These are phyloP conservation scores for Sogatella furcifera DNA, from an alignment of 1,140 invertebrate genomes.

Conservation along the genomic window DNA sequence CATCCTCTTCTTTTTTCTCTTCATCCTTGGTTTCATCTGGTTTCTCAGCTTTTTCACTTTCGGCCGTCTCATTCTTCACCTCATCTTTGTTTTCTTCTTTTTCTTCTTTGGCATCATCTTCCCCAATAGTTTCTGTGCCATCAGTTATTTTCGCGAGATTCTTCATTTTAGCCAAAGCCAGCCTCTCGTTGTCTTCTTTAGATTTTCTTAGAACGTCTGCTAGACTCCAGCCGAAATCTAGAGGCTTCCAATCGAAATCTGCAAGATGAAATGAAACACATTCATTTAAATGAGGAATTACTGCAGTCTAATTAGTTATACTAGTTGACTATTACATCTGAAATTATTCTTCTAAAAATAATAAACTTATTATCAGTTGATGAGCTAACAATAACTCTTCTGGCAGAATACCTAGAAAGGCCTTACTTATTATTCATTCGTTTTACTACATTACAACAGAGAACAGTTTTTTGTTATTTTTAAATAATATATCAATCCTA, in stretches of 20 bases:
- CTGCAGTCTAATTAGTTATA: too few species aligned
- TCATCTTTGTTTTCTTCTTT: conserved; percentile 20
- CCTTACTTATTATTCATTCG: too few species aligned
- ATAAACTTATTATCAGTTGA: too few species aligned
- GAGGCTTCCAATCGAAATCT: conserved; percentile 52
- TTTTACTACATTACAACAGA: too few species aligned
- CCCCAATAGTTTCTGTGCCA: not conserved
- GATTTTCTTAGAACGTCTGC: conserved; percentile 66
- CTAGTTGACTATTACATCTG: too few species aligned
- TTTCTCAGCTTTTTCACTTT: conserved; percentile 27
- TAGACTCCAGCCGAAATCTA: conserved; percentile 90
- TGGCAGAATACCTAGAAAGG: too few species aligned
- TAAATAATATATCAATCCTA: too few species aligned
- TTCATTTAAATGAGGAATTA: too few species aligned
- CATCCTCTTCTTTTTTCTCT: conserved; percentile 27
- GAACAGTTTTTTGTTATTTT: too few species aligned
- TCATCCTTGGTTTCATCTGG: conserved; percentile 14
- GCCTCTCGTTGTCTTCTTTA: conserved; percentile 35
- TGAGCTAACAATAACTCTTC: too few species aligned
- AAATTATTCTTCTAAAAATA: too few species aligned
- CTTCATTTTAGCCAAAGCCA: conserved; percentile 12
- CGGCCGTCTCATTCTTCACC: conserved; percentile 23
- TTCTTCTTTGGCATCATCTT: not conserved
- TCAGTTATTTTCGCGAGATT: conserved; percentile 17
- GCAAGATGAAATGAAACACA: too few species aligned